phyloP scores from a whole-genome alignment of 2,888 invertebrate species.

The Eugnorisma glareosa region DNA sequence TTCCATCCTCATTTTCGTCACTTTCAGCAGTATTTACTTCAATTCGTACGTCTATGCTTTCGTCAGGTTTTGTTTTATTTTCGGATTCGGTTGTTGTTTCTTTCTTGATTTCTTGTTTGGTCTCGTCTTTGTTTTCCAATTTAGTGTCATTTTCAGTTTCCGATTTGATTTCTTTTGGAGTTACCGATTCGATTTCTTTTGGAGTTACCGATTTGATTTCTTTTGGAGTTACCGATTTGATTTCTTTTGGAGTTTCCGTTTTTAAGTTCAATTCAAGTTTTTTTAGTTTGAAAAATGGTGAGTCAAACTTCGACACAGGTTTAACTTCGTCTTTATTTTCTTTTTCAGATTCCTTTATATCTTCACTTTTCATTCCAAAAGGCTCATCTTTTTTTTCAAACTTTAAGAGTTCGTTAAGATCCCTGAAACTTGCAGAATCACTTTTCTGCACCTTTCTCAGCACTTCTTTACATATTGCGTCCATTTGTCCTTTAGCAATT shows the following conservation, averaged over 20 bases:
- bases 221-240: background rate
- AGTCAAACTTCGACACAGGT: background rate
- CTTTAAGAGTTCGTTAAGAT: conserved; percentile 68
- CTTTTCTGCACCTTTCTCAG: conserved; percentile 61
- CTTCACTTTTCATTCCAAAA: conserved; percentile 18
- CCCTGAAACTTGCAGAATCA: conserved; percentile 67
- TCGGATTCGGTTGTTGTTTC: conserved; percentile 5
- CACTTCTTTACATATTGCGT: conserved; percentile 67
- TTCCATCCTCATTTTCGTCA: conserved; percentile 10
- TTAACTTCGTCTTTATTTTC: conserved; percentile 18
- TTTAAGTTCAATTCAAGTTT: background rate
- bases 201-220: background rate
- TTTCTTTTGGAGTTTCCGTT: background rate
- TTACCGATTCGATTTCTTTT: background rate
- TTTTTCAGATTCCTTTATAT: conserved; percentile 23
- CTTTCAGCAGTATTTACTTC: conserved; percentile 17
- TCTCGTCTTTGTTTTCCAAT: conserved; percentile 1
- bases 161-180: background rate
- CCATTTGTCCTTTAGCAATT: conserved; percentile 68
- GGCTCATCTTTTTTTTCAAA: conserved; percentile 40
- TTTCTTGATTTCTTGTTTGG: conserved; percentile 12
- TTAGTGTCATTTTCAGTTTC: background rate
- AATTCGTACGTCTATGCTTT: conserved; percentile 16
- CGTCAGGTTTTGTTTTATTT: conserved; percentile 11
- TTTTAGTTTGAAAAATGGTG: conserved; percentile 17